These are phyloP conservation scores for Dendrolimus pini DNA, from an alignment of 2,888 invertebrate species.

Conservation along the genomic window DNA sequence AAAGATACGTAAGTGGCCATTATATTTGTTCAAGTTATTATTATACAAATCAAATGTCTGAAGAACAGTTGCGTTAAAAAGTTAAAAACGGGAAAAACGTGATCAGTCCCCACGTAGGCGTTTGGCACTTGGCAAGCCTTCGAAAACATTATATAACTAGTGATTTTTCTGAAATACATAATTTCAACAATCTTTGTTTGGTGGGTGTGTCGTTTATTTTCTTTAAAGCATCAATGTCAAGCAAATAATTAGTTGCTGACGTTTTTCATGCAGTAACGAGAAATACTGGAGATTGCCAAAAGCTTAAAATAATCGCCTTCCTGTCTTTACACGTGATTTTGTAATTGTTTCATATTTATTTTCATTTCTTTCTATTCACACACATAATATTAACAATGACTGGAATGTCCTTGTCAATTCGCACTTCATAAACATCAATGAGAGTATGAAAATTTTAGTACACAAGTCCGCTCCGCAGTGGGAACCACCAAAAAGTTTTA, in stretches of 20 bases:
- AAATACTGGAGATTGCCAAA: slow-evolving; percentile 21
- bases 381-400: too few species aligned
- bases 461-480: too few species aligned
- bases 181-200: slow-evolving; percentile 7
- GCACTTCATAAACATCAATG: too few species aligned
- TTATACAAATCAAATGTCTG: too few species aligned
- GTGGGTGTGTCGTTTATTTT: slow-evolving; percentile 22
- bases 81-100: background rate
- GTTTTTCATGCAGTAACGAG: slow-evolving; percentile 18
- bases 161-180: slow-evolving; percentile 1
- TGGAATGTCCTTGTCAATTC: too few species aligned
- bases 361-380: background rate
- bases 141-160: background rate
- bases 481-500: too few species aligned
- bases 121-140: background rate
- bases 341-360: background rate
- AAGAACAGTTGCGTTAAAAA: too few species aligned
- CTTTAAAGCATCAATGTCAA: slow-evolving; percentile 8
- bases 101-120: background rate
- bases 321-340: slow-evolving; percentile 5
- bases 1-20: too few species aligned
- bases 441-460: too few species aligned
- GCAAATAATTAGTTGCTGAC: slow-evolving; percentile 13
- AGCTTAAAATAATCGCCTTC: slow-evolving; percentile 11
- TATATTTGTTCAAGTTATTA: too few species aligned